phyloP scores from a whole-genome alignment of 1,140 invertebrate genomes.

The Drosophila ananassae region DNA sequence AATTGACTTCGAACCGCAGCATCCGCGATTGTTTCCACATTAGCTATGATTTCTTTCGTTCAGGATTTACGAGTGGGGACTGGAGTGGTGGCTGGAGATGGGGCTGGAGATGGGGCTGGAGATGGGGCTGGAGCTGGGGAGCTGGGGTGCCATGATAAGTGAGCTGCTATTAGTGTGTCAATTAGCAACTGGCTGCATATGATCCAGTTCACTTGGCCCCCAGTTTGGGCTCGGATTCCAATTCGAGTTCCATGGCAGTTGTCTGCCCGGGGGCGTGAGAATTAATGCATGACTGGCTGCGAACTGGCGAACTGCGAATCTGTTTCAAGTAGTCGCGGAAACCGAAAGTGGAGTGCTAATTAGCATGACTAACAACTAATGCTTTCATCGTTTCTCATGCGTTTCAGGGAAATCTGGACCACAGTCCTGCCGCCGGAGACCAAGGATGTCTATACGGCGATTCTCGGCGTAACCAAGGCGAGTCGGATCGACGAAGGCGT shows the following conservation, averaged over 20 bases:
- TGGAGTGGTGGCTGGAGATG: not conserved
- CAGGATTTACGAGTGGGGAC: not conserved
- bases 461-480: conserved; percentile 88
- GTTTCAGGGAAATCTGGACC: conserved; percentile 87
- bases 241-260: conserved; percentile 7
- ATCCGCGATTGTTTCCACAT: conserved; percentile 82
- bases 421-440: conserved; percentile 87
- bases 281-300: conserved; percentile 53
- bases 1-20: conserved; percentile 79
- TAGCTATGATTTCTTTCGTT: conserved; percentile 71
- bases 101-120: no score
- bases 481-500: conserved; percentile 88
- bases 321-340: conserved; percentile 50
- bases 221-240: not conserved
- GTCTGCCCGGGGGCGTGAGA: conserved; percentile 58
- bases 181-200: conserved; percentile 61
- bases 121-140: not conserved
- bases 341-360: conserved; percentile 67
- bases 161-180: conserved; percentile 73
- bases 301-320: conserved; percentile 20
- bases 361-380: conserved; percentile 37
- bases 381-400: conserved; percentile 17
- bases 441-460: conserved; percentile 88
- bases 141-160: conserved; percentile 58
- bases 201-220: conserved; percentile 59